Percentiles rank a stretch among this genome's conserved stretches.
These are phyloP conservation scores for Apocheima hispidaria DNA, from an alignment of 2,888 invertebrate species.

Conservation along the genomic window DNA sequence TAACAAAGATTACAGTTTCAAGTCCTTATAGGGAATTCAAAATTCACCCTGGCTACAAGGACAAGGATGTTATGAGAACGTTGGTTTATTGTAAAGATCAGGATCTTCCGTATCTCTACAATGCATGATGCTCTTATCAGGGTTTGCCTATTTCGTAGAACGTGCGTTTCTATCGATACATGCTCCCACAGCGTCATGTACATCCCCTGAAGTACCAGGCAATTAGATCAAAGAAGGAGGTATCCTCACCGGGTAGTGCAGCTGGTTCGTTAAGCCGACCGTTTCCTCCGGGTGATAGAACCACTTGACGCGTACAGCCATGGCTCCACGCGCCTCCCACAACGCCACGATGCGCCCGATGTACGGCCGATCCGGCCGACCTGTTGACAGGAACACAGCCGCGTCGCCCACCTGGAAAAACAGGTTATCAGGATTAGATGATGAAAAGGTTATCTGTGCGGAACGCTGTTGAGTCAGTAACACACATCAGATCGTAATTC, in stretches of 20 bases:
- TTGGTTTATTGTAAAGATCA: no score
- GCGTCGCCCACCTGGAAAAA: conserved; percentile 93
- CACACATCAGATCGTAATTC: no score
- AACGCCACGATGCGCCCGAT: conserved; percentile 96
- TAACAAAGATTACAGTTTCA: no score
- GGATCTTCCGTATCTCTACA: no score
- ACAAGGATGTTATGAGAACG: no score
- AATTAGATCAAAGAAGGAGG: neutral
- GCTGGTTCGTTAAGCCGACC: conserved; percentile 88
- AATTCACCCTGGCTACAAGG: no score
- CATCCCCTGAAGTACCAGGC: neutral
- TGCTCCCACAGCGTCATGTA: neutral
- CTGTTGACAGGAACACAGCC: conserved; percentile 97
- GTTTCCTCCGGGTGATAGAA: conserved; percentile 99
- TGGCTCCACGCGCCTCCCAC: conserved; percentile 96
- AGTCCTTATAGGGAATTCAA: no score
- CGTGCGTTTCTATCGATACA: no score
- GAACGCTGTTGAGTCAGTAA: no score
- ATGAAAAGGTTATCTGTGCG: no score
- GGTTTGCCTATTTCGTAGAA: no score
- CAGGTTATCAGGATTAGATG: neutral
- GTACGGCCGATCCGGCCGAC: conserved; percentile 96
- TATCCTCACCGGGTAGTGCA: conserved; percentile 91
- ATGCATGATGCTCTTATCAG: no score
- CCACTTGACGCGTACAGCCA: conserved; percentile 97